phyloP scores from a whole-genome alignment of 2,113 vertebrate species.

The Cebus imitator region DNA sequence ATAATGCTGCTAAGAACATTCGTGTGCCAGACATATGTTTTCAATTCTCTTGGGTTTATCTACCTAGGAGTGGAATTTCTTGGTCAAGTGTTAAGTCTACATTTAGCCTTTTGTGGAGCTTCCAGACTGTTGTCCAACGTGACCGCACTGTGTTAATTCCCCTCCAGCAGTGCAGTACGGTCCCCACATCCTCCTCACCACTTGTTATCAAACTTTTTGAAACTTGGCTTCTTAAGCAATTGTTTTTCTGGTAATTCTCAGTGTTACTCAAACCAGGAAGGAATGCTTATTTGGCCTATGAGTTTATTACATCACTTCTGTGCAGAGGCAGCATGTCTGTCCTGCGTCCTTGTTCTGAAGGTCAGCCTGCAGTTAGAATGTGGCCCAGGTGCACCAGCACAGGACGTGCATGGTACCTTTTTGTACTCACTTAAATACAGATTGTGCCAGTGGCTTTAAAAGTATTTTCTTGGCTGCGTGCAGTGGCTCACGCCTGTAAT shows the following conservation, averaged over 20 bases:
- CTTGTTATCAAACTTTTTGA: not conserved
- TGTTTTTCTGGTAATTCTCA: not conserved
- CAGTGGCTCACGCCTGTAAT: too few relatives aligned
- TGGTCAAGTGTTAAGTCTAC: not conserved
- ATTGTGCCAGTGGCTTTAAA: fast-evolving
- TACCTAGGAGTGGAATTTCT: not conserved
- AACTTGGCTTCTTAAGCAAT: not conserved
- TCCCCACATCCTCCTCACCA: not conserved
- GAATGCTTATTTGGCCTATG: not conserved
- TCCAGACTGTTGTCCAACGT: too few relatives aligned
- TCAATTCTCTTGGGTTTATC: not conserved
- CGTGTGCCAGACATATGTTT: fast-evolving
- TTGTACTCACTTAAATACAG: not conserved
- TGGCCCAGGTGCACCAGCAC: fast-evolving
- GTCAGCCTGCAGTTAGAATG: not conserved
- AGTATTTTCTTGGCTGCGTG: not conserved
- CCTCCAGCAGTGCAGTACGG: not conserved
- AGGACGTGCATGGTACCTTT: fast-evolving
- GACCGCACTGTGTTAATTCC: not conserved
- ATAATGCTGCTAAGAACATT: too few relatives aligned
- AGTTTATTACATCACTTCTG: not conserved
- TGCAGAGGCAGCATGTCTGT: not conserved
- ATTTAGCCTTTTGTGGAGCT: not conserved
- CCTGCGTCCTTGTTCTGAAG: too few relatives aligned
- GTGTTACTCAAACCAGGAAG: not conserved